Evolutionary conservation across 2,797 vertebrate species (phyloP), one percentile per base, ranked within the genome.

Genomic region (Peromyscus nudipes): DNA sequence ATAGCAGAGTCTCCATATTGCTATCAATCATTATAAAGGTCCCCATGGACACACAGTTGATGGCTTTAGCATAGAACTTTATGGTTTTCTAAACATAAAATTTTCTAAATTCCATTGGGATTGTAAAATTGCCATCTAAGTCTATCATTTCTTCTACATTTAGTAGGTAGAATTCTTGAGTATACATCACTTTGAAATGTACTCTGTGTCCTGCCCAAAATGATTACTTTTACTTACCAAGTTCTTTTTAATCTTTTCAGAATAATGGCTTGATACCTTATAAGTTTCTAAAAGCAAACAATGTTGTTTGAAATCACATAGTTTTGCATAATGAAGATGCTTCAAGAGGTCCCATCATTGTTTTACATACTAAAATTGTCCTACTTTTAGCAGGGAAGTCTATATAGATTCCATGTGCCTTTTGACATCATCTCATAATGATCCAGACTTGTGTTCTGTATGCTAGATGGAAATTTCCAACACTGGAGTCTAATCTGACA

Each of bases 131-230:
- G 49, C 89, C 75, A 82, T 65, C 65, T 92, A 95, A 89, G 73
- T 57, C 25, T 71, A 13, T 91, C 55, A 91, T 79, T 62, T 10
- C 13, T 93, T 91, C 81, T 88, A 29, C 6, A 81, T 57, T 82
- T 92, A 92, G 76, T 69, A 92, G 71, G 11, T 92, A 34, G 25
- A 88, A 95, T 87, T 97, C 77, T 91, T 62, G 55, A 85, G 82
- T 49, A 79, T 55, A 82, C 76, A 21, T 64, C 64, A 82, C n/a
- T 80, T 92, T 84, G 55, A 95, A 96, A 69, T 40, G 80, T 7
- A 79, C 23, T 65, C 10, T 64, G 6, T 76, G 57, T 16, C 9
- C 29, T 31, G 27, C 1, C 12, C 21, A 46, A 64, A 71, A 90
- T 29, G 37, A 83, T 69, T 80, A 65, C 2, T 6, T 89, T 71